Base-by-base conservation (phyloP, 2,888 invertebrate species). In the Cerceris ruficornis region DNA sequence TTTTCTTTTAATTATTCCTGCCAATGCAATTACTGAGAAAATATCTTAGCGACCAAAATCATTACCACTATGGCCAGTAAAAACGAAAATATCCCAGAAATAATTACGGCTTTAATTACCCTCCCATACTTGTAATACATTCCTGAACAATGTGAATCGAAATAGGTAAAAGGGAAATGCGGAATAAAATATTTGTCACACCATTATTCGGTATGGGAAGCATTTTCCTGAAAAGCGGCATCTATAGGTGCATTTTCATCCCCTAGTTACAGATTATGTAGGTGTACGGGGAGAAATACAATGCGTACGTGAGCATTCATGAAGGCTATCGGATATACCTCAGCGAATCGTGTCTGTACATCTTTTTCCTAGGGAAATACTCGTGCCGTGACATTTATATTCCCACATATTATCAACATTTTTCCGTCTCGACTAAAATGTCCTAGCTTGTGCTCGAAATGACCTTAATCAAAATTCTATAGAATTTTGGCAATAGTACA, bases 321-420 rank as follows among this genome's bases (percentile, higher is more conserved):
- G 66, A 43, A 52, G 69, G 65, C 57, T 52, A 59, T 46, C 71
- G 76, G 72, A 72, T 75, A 69, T 64, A 60, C 46, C 64, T 43
- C 13, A 17, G 2, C 2, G 55, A 43, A 62, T 49, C 55, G 57
- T 50, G 60, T 66, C 50, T 69, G 69, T 77, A 62, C 64, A 65
- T 64, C 65, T 67, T 77, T 77, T 68, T 70, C 59, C 59, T 42
- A 67, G 70, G 70, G 72, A 78, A 78, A 78, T 78, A 64, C 64
- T 71, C 71, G 69, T 65, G 65, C 61, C 60, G 46, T 58, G 75
- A 79, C 76, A 76, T 79, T 76, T 72, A 79, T 79, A 79, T 76
- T 79, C 78, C 57, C 75, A 71, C 69, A 76, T 76, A 75, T 79
- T 76, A 76, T 66, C 67, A 41, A 57, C 69, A 75, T 69, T 72